A percentile compares a stretch with the other conserved stretches of the same genome.
Conservation (phyloP, 2,797 vertebrate species). For the Ceryle rudis region DNA sequence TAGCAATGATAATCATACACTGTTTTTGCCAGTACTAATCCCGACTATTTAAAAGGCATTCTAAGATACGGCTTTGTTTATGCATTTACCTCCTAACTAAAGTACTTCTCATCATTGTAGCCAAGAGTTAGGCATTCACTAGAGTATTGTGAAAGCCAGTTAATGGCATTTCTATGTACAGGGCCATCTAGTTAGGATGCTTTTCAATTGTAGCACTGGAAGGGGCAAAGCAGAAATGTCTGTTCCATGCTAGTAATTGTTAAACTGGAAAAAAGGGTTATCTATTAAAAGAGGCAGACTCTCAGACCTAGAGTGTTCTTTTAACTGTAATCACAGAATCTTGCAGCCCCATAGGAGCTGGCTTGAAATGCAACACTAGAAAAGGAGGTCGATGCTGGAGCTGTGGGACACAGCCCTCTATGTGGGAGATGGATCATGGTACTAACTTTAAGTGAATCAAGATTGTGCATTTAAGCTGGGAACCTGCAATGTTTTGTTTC, state of each 20-base stretch:
- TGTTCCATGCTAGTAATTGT: slow-evolving; percentile 12
- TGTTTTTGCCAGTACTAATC: neutral
- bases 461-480: slow-evolving; percentile 40
- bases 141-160: neutral
- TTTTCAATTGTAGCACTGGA: neutral
- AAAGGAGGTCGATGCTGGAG: slow-evolving; percentile 47
- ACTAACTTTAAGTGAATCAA: slow-evolving; percentile 52
- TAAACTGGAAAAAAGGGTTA: slow-evolving; percentile 38
- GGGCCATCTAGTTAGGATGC: slow-evolving; percentile 12
- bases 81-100: neutral
- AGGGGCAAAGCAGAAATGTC: neutral
- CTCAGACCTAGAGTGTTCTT: slow-evolving; percentile 27
- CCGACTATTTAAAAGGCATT: neutral
- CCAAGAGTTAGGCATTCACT: neutral
- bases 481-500: slow-evolving; percentile 47
- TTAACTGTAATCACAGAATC: slow-evolving; percentile 46
- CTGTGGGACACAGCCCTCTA: neutral
- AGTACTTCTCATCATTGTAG: neutral
- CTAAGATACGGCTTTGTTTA: neutral
- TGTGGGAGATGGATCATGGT: slow-evolving; percentile 38
- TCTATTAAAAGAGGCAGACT: slow-evolving; percentile 27
- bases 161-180: neutral
- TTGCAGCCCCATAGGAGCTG: neutral
- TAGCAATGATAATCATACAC: neutral
- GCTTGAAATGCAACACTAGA: slow-evolving; percentile 42